Evolutionary conservation across 1,140 invertebrate genomes (phyloP).

Genomic region (Leptestheria dahalacensis): DNA sequence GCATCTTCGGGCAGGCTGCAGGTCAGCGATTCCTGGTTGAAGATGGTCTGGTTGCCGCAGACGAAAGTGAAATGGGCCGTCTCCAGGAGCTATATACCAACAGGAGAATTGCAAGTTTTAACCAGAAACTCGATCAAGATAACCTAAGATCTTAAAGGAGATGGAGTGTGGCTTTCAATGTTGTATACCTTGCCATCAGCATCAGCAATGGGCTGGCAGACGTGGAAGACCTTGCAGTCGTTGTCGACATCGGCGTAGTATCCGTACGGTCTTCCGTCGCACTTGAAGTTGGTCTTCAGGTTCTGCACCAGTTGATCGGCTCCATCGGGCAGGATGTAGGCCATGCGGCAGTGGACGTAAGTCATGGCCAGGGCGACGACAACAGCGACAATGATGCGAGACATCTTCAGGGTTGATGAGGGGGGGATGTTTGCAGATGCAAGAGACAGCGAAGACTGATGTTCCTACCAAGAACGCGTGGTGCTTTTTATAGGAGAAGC

Average conservation of each 20-base stretch:
- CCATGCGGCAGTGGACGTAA: conserved; percentile 9
- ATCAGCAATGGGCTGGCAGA: conserved; percentile 23
- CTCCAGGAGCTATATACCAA: conserved; percentile 13
- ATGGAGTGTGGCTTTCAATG: no score
- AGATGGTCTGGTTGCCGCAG: conserved; percentile 26
- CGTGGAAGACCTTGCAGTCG: conserved; percentile 29
- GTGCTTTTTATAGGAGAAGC: no score
- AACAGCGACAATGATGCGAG: background rate
- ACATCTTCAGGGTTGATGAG: background rate
- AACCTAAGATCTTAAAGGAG: no score
- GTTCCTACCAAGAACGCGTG: background rate
- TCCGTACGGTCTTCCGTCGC: conserved; percentile 24
- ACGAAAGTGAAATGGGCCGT: conserved; percentile 24
- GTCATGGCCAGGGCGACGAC: background rate
- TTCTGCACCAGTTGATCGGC: conserved; percentile 21
- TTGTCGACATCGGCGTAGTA: conserved; percentile 30
- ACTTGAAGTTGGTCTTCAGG: conserved; percentile 23
- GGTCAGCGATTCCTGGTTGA: conserved; percentile 25
- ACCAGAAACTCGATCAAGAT: background rate
- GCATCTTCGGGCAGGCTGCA: conserved; percentile 25
- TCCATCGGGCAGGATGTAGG: conserved; percentile 22
- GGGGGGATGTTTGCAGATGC: background rate
- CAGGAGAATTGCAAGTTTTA: background rate
- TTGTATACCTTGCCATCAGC: conserved; percentile 19
- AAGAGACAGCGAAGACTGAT: background rate